Evolutionary conservation across 1,140 invertebrate species (phyloP).

Genomic region (Pygmarrhopalites habei): DNA sequence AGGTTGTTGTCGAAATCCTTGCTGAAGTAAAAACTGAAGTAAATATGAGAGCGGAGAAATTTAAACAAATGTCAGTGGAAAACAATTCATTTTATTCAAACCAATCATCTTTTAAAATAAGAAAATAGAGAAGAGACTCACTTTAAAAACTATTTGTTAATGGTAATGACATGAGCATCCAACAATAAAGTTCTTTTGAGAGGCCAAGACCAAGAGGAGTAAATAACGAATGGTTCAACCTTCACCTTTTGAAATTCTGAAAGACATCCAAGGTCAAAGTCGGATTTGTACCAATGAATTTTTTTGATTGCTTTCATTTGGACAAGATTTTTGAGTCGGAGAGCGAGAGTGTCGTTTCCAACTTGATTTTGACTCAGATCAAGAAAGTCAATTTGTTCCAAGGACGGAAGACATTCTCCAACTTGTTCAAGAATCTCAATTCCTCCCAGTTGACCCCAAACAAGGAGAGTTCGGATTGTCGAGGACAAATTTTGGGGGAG

Average conservation of each 20-base stretch:
- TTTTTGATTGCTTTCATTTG: not conserved
- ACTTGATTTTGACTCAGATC: not conserved
- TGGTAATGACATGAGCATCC: not conserved
- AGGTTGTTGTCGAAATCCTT: too few species aligned
- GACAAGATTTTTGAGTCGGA: not conserved
- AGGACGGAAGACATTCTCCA: not conserved
- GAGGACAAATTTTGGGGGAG: not conserved
- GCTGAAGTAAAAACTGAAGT: too few species aligned
- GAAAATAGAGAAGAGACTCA: too few species aligned
- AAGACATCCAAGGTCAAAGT: not conserved
- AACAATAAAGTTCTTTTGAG: not conserved
- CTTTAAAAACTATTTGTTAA: too few species aligned
- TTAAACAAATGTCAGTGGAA: too few species aligned
- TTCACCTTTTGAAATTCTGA: not conserved
- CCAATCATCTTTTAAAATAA: too few species aligned
- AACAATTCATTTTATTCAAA: too few species aligned
- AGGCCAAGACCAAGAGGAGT: slow-evolving; percentile 3
- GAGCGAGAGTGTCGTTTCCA: not conserved
- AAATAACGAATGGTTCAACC: not conserved
- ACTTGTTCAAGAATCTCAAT: not conserved
- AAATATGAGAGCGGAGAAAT: too few species aligned
- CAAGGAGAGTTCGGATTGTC: not conserved
- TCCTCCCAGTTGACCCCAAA: not conserved
- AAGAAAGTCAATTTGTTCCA: not conserved
- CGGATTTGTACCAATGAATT: slow-evolving; percentile 4